Percentiles rank a stretch among this genome's conserved stretches.
Conservation (phyloP, 2,888 invertebrate species). For the Lymantria monacha region DNA sequence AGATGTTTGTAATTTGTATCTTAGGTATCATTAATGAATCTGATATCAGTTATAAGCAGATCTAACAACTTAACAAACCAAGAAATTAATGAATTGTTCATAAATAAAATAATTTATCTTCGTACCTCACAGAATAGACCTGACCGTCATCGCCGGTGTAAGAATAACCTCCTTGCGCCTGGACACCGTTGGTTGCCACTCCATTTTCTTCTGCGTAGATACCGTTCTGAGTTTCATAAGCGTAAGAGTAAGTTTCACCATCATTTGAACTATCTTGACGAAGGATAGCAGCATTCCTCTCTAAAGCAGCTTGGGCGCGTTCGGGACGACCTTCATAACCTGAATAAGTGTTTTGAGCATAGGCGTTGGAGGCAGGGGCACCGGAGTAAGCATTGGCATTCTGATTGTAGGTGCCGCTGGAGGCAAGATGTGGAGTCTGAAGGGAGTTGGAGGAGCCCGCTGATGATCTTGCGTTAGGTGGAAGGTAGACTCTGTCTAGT, state of each 20-base stretch:
- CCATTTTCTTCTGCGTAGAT: slow-evolving; percentile 68
- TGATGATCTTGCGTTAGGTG: slow-evolving; percentile 45
- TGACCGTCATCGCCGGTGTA: slow-evolving; percentile 74
- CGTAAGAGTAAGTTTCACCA: slow-evolving; percentile 63
- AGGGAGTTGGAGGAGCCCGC: slow-evolving; percentile 12
- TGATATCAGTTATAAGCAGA: too few relatives aligned
- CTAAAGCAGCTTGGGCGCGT: slow-evolving; percentile 54
- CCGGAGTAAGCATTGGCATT: not conserved
- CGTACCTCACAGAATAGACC: slow-evolving; percentile 65
- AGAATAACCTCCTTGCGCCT: slow-evolving; percentile 66
- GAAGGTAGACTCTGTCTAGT: slow-evolving; percentile 61
- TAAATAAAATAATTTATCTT: not conserved
- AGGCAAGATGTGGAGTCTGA: slow-evolving; percentile 23
- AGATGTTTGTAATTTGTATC: too few relatives aligned
- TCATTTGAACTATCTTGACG: slow-evolving; percentile 63
- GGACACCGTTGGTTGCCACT: slow-evolving; percentile 67
- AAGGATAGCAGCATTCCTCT: slow-evolving; percentile 67
- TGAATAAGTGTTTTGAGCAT: slow-evolving; percentile 8
- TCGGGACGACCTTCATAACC: not conserved
- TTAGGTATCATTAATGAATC: too few relatives aligned
- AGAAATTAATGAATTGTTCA: not conserved
- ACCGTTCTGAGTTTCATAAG: slow-evolving; percentile 72
- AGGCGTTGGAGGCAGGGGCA: slow-evolving; percentile 11
- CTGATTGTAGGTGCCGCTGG: not conserved
- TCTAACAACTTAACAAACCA: too few relatives aligned